Base-by-base conservation (phyloP, 2,797 vertebrate species). In the Eremophila alpestris region DNA sequence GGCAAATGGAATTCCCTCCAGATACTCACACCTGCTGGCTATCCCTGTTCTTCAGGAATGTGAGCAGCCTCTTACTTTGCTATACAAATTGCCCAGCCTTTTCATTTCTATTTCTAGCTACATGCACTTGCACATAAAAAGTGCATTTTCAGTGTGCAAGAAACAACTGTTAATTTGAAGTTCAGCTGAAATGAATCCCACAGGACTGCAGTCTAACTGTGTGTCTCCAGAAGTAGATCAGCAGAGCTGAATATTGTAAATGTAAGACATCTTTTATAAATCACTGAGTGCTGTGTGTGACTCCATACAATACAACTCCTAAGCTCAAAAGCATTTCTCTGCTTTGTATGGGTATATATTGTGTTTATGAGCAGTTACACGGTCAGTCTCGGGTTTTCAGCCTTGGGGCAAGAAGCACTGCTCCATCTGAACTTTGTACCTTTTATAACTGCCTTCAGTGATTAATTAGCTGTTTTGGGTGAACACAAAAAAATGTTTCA, bases 1-100 rank as follows among this genome's bases (percentile, higher is more conserved):
- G 46, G 62, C 51, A 97, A 97, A 96, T 54, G 81, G 88, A 97
- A 96, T 95, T 95, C 91, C 49, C n/a, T 93, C 51, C 69, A 87
- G 48, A 74, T 83, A 80, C 38, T 71, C 23, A 11, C 58, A 92
- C 4, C 10, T 64, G 56, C 29, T 63, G 48, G 96, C 81, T 70
- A 46, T 65, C 78, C 27, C 36, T 69, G 22, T 71, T 95, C 83
- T 62, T 69, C 79, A 73, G 69, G 40, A 81, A 85, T 10, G 16
- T 5, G 13, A 9, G 16, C 63, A 80, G 65, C 52, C 76, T 76
- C 78, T 27, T n/a, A 40, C 75, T 96, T 94, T 69, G 32, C n/a
- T 68, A 70, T 16, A 87, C 16, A 86, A 32, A 86, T 91, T 64
- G 76, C 77, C 92, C 62, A 27, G 26, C 76, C 84, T 85, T 29